Evolutionary conservation across 2,888 invertebrate genomes (phyloP), one percentile per base, ranked within the genome.

Genomic region (Lomographa bimaculata): DNA sequence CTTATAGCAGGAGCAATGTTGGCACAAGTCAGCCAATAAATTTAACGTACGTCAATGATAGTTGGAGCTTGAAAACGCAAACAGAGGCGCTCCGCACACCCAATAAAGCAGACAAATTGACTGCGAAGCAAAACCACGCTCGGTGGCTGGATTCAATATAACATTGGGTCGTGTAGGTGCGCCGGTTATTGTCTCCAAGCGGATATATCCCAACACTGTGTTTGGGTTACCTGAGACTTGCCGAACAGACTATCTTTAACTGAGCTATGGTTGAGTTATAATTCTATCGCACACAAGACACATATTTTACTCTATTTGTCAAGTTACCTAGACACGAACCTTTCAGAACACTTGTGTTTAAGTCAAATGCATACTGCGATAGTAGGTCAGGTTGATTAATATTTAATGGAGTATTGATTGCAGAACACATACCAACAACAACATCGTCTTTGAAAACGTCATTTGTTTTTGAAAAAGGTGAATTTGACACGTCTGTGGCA

Each of bases 91-190:
- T 61, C 61, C 68, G 64, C 63, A 76, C 73, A 78, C 69, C 74
- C 78, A 76, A 83, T 83, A 79, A 78, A 79, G 77, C 76, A 73
- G 72, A 74, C 78, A 80, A 83, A 84, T 80, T 73, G 77, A 76
- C 81, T 79, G 79, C 70, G 71, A 80, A 79, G 79, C 70, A 70
- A 80, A 79, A 77, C 72, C 63, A 63, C 64, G 63, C 55, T 62
- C 64, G 57, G 68, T 62, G 59, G 61, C 64, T 65, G 64, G 64
- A 74, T 79, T 75, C 76, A 78, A 79, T 80, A 76, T 66, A 62
- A 53, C 57, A 64, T 60, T 62, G 56, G 62, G 54, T 46, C 50
- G 44, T 60, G 57, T 65, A 77, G 79, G 79, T 68, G 79, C 60
- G 79, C 68, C 74, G 51, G 44, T 63, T 72, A 78, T 79, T 79